These are phyloP conservation scores for Orchestia grillus DNA, from an alignment of 1,140 invertebrate genomes.

Conservation along the genomic window DNA sequence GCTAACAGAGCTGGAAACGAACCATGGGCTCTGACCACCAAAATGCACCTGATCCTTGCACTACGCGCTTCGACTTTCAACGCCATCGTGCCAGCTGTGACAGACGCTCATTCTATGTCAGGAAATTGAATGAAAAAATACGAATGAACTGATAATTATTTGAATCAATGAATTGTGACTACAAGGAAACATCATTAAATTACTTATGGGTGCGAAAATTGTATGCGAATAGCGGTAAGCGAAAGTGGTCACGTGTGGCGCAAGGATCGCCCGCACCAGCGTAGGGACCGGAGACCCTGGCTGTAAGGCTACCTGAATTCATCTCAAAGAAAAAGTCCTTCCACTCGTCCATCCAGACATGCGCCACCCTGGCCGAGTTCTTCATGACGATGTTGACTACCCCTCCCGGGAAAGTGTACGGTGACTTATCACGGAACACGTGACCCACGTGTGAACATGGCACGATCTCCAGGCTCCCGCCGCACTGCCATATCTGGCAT, in stretches of 20 bases:
- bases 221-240: neutral
- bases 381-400: conserved; percentile 75
- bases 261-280: neutral
- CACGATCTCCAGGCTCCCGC: conserved; percentile 74
- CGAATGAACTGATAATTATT: no score
- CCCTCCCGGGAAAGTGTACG: conserved; percentile 76
- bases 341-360: conserved; percentile 74
- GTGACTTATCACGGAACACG: conserved; percentile 77
- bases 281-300: neutral
- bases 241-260: neutral
- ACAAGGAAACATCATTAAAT: no score
- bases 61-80: neutral
- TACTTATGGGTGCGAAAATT: neutral
- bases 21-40: neutral
- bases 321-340: conserved; percentile 73
- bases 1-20: no score
- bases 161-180: no score
- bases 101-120: neutral
- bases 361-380: conserved; percentile 71
- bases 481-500: conserved; percentile 74
- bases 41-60: neutral
- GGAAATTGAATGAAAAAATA: neutral
- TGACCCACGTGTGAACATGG: conserved; percentile 75
- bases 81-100: no score
- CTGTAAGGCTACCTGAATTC: conserved; percentile 71